A percentile compares a stretch with the other conserved stretches of the same genome.
Conservation (phyloP, 2,888 invertebrate genomes). For the Frankliniella fusca region DNA sequence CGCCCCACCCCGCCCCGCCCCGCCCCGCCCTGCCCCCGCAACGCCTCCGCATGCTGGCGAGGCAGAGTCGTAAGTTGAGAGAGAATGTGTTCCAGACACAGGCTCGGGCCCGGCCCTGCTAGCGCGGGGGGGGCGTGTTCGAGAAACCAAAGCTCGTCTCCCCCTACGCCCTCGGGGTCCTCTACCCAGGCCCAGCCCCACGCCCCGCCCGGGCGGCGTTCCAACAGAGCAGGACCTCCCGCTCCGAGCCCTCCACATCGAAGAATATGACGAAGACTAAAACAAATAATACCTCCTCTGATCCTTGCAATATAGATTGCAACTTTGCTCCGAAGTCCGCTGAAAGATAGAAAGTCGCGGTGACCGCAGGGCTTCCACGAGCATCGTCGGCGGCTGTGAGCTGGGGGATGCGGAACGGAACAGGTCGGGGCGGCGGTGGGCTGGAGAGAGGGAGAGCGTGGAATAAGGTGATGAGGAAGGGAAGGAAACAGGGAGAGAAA, state of each 20-base stretch:
- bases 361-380: no score
- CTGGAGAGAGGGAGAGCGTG: no score
- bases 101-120: background rate
- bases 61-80: background rate
- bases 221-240: background rate
- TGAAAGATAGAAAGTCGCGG: no score
- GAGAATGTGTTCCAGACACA: conserved; percentile 17
- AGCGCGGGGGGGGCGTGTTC: background rate
- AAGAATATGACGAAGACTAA: no score
- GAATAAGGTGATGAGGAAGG: no score
- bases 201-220: background rate
- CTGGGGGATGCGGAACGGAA: no score
- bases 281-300: no score
- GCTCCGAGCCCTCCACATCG: no score
- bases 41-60: background rate
- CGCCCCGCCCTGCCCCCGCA: background rate
- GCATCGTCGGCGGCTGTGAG: no score
- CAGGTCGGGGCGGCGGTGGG: no score
- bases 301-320: no score
- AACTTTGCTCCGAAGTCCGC: no score
- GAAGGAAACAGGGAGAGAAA: background rate
- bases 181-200: background rate
- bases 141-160: conserved; percentile 9
- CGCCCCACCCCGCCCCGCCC: background rate
- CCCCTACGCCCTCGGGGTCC: background rate